Conservation (phyloP, 1,140 invertebrate genomes). For the Proctacanthus coquilletti region DNA sequence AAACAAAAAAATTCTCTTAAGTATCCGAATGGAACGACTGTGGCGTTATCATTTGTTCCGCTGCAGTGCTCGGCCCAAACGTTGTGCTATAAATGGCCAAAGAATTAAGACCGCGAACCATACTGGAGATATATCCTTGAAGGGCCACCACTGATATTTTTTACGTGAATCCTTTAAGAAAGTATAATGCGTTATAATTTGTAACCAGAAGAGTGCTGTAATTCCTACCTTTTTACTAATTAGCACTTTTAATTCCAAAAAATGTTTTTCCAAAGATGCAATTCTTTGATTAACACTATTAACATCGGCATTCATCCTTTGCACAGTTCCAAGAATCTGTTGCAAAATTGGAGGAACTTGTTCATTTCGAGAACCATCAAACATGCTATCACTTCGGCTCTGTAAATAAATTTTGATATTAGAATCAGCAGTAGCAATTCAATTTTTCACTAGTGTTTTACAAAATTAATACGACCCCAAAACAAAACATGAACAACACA, state of each 20-base stretch:
- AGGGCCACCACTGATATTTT: conserved; percentile 35
- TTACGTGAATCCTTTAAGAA: neutral
- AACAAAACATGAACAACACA: conserved; percentile 2
- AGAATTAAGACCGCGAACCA: conserved; percentile 37
- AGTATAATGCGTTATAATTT: conserved; percentile 12
- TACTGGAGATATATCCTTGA: conserved; percentile 35
- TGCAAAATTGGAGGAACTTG: too few relatives aligned
- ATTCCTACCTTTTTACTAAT: conserved; percentile 4
- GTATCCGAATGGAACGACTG: too few relatives aligned
- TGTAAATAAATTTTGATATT: too few relatives aligned
- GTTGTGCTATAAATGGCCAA: conserved; percentile 40
- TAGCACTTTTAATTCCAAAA: conserved; percentile 12
- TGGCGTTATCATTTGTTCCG: too few relatives aligned
- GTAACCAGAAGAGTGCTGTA: neutral
- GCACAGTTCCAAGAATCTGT: conserved; percentile 30
- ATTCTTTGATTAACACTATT: conserved; percentile 30
- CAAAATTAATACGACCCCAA: too few relatives aligned
- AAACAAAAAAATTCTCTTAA: too few relatives aligned
- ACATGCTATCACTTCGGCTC: too few relatives aligned
- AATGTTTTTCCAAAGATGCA: conserved; percentile 22
- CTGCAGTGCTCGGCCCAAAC: too few relatives aligned
- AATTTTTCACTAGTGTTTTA: too few relatives aligned
- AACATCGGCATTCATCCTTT: conserved; percentile 30
- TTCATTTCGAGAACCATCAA: too few relatives aligned
- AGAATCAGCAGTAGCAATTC: too few relatives aligned